Evolutionary conservation across 2,797 vertebrate species (phyloP).

Genomic region (Rallus crepitans): DNA sequence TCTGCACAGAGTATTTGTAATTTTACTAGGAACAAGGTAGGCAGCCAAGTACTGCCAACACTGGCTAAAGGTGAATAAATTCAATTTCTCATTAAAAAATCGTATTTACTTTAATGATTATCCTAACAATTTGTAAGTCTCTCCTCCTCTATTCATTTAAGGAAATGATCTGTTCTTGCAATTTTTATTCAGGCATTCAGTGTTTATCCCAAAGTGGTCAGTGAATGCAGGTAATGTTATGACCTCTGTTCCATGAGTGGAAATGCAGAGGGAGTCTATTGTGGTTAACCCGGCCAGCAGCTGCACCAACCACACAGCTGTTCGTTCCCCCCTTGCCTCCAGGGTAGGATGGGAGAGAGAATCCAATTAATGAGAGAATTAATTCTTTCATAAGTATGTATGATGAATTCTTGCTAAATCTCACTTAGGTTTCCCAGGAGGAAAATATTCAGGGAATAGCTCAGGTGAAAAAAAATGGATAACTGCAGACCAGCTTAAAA

Average conservation of each 20-base stretch:
- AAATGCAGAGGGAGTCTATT: not conserved
- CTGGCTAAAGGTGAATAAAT: not conserved
- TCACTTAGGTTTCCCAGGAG: not conserved
- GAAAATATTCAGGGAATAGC: not conserved
- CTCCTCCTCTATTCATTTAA: not conserved
- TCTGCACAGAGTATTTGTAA: not conserved
- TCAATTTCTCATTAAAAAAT: not conserved
- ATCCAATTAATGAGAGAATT: not conserved
- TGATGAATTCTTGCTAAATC: not conserved
- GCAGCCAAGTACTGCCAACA: not conserved
- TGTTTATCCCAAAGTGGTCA: not conserved
- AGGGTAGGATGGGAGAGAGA: no score
- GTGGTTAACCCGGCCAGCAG: no score
- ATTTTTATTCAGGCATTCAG: not conserved
- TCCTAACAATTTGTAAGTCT: not conserved
- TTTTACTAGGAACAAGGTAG: not conserved
- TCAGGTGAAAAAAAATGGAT: not conserved
- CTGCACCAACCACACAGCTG: no score
- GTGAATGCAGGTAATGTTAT: not conserved
- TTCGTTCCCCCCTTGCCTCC: no score
- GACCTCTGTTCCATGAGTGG: not conserved
- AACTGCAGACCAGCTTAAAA: not conserved
- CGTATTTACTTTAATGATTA: not conserved
- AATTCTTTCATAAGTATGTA: not conserved
- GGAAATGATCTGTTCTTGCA: not conserved